Evolutionary conservation across 1,140 invertebrate genomes (phyloP).

Genomic region (Bombus superbus): DNA sequence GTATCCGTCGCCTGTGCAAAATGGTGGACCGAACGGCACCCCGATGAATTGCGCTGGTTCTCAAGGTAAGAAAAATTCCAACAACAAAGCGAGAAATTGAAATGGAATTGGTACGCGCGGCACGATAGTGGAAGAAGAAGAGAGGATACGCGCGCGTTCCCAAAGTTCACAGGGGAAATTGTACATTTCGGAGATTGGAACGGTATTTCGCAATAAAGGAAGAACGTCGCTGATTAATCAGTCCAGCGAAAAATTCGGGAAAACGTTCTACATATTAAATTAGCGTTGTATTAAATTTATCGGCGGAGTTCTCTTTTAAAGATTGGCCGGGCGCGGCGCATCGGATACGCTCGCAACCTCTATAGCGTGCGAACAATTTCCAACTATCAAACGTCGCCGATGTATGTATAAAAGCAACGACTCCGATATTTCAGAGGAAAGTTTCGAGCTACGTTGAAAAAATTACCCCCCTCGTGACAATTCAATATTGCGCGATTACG

Average conservation of each 20-base stretch:
- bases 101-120: neutral
- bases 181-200: neutral
- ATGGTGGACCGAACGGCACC: constrained; percentile 76
- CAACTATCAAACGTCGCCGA: constrained; percentile 59
- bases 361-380: constrained; percentile 53
- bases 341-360: constrained; percentile 3
- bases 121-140: no score
- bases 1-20: constrained; percentile 80
- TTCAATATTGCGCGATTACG: constrained; percentile 64
- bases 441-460: constrained; percentile 37
- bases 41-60: constrained; percentile 77
- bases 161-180: no score
- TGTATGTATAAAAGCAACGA: constrained; percentile 54
- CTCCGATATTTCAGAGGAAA: constrained; percentile 53
- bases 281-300: constrained; percentile 67
- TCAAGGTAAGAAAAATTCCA: constrained; percentile 55
- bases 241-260: constrained; percentile 46
- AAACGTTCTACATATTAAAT: constrained; percentile 63
- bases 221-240: constrained; percentile 57
- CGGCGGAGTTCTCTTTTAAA: constrained; percentile 57
- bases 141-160: no score
- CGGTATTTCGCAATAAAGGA: constrained; percentile 41
- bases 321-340: constrained; percentile 18
- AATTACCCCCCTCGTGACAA: constrained; percentile 49
- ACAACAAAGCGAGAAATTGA: neutral